A percentile compares a stretch with the other conserved stretches of the same genome.
These are phyloP conservation scores for Eurypyga helias DNA, from an alignment of 2,113 vertebrate species.

Conservation along the genomic window DNA sequence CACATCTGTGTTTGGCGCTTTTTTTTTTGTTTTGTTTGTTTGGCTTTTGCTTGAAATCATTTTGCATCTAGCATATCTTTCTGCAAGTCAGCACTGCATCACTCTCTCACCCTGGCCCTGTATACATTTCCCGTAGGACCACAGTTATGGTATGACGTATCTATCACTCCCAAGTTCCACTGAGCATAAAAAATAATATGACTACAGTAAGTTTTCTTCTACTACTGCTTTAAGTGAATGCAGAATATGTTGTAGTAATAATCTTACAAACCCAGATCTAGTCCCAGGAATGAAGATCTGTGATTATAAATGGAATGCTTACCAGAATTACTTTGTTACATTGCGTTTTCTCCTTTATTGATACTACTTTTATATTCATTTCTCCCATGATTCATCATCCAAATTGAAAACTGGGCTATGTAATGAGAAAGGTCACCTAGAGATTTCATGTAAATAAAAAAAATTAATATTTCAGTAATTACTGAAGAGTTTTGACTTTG, in stretches of 20 bases:
- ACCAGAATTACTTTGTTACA: not conserved
- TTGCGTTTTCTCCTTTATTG: not conserved
- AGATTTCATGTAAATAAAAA: not conserved
- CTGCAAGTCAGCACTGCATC: not conserved
- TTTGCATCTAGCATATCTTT: not conserved
- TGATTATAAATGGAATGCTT: not conserved
- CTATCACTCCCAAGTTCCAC: constrained; percentile 1
- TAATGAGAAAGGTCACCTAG: not conserved
- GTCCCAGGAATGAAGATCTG: not conserved
- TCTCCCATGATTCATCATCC: not conserved
- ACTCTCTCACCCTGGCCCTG: not conserved
- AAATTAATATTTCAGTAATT: not conserved
- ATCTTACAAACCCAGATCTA: not conserved
- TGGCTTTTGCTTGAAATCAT: not conserved
- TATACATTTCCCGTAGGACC: not conserved
- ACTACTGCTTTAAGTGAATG: not conserved
- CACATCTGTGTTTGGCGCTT: not conserved
- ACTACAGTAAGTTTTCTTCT: constrained; percentile 5
- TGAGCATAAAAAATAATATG: not conserved
- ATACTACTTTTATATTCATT: not conserved
- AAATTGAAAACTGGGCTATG: not conserved
- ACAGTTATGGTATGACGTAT: not conserved
- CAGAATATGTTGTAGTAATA: not conserved
- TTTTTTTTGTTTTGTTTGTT: not conserved
- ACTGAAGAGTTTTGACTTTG: not conserved